Base-by-base conservation (phyloP, 2,888 invertebrate genomes). In the Lycocerus yunnanus region DNA sequence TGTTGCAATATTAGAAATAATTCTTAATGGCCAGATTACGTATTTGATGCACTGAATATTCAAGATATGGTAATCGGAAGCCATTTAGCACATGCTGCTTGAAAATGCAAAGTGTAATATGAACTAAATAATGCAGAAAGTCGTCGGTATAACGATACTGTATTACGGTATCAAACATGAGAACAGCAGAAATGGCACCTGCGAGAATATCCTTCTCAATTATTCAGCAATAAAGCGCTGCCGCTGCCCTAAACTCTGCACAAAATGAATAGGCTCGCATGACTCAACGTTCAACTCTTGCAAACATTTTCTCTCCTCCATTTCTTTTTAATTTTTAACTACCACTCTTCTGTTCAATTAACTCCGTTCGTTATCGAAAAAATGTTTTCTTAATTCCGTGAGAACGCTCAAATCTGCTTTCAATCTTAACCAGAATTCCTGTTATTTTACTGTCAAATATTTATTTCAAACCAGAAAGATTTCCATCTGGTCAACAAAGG, bases 251-350 rank as follows among this genome's bases (percentile, higher is more conserved):
- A 83, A 63, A 84, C 84, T 82, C 84, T 84, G 86, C 86, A 84
- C 85, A 86, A 86, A 86, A 86, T 86, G 86, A 85, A 86, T 86
- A 84, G 85, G 84, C 83, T 84, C 83, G 79, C 84, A 84, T 82
- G 84, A 82, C 82, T 83, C 84, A 84, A 84, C 83, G 71, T 76
- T 76, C 71, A 73, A 70, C 76, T 79, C 79, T 78, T 78, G 79
- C 78, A 81, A 83, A 83, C 82, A 81, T 80, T 82, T 80, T 83
- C 80, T 6, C 43, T n/a, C 43, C 78, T 81, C 80, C 80, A 79
- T 80, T 81, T 82, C 77, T 65, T 68, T 72, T 82, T 67, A 82
- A 82, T 82, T 76, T 79, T 82, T 81, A 78, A 82, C 69, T 69
- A 79, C 72, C 80, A 77, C 78, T 66, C 69, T 73, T 77, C 72